Percentiles rank a stretch among this genome's conserved stretches.
phyloP scores from a whole-genome alignment of 2,113 vertebrate genomes.

The Hymenochirus boettgeri region DNA sequence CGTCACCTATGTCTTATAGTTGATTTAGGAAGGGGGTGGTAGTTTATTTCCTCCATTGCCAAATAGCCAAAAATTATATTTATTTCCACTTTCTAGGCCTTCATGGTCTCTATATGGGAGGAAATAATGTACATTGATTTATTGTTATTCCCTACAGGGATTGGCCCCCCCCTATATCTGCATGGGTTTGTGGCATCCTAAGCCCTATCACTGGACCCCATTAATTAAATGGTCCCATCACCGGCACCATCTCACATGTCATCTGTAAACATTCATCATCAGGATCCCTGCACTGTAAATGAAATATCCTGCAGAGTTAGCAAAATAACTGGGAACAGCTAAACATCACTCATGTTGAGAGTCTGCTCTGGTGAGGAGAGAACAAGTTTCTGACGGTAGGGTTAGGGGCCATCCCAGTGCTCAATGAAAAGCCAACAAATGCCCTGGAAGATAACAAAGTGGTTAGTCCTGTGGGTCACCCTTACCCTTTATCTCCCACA shows the following conservation, averaged over 20 bases:
- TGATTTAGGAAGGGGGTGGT: no score
- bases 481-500: background rate
- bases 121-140: no score
- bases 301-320: slow-evolving; percentile 33
- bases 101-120: no score
- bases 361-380: accelerated
- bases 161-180: no score
- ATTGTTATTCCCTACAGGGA: no score
- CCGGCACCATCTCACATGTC: slow-evolving; percentile 27
- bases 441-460: slow-evolving; percentile 19
- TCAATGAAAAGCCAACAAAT: slow-evolving; percentile 36
- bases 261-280: slow-evolving; percentile 29
- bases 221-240: background rate
- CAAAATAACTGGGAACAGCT: background rate
- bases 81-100: no score
- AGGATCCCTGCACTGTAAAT: slow-evolving; percentile 39
- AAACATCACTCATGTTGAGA: slow-evolving; percentile 40
- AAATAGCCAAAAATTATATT: no score
- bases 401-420: background rate
- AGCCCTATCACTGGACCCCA: background rate
- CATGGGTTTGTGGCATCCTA: background rate
- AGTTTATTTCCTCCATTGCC: no score
- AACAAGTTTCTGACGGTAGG: background rate
- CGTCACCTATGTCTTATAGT: no score
- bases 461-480: background rate